Evolutionary conservation across 2,113 vertebrate genomes (phyloP).

Genomic region (Ceratotherium simum): DNA sequence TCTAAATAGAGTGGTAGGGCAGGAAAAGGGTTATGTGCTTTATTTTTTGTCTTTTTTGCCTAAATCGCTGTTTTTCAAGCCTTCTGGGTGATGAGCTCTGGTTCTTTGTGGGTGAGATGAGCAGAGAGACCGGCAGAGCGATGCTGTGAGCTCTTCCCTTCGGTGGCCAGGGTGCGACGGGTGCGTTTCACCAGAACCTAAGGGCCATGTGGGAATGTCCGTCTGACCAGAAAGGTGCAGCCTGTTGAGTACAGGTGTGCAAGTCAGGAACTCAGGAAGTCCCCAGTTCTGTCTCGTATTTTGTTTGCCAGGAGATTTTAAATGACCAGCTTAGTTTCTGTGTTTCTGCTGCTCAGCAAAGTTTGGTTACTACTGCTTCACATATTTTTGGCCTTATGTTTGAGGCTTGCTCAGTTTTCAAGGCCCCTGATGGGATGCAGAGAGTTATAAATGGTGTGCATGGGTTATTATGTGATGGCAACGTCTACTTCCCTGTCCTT

Average conservation of each 20-base stretch:
- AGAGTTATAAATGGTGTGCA: fast-evolving
- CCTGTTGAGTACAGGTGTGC: not conserved
- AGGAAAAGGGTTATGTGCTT: not conserved
- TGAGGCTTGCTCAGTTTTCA: not conserved
- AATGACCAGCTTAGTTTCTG: too few species aligned
- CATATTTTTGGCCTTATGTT: not conserved
- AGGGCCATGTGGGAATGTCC: too few species aligned
- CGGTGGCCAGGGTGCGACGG: not conserved
- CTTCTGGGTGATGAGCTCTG: not conserved
- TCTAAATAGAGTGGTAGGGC: not conserved
- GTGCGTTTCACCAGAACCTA: not conserved
- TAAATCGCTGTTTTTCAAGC: not conserved
- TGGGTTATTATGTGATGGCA: not conserved
- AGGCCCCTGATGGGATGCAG: not conserved
- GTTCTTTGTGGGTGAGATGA: not conserved
- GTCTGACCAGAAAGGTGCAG: not conserved
- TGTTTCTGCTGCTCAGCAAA: not conserved
- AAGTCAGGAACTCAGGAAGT: not conserved
- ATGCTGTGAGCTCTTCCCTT: not conserved
- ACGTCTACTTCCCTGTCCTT: fast-evolving
- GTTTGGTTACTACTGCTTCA: not conserved
- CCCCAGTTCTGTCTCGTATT: not conserved
- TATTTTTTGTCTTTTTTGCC: not conserved
- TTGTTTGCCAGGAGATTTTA: not conserved
- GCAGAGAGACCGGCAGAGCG: too few species aligned